Conservation (phyloP, 2,797 vertebrate genomes). For the Rhabdomys pumilio region DNA sequence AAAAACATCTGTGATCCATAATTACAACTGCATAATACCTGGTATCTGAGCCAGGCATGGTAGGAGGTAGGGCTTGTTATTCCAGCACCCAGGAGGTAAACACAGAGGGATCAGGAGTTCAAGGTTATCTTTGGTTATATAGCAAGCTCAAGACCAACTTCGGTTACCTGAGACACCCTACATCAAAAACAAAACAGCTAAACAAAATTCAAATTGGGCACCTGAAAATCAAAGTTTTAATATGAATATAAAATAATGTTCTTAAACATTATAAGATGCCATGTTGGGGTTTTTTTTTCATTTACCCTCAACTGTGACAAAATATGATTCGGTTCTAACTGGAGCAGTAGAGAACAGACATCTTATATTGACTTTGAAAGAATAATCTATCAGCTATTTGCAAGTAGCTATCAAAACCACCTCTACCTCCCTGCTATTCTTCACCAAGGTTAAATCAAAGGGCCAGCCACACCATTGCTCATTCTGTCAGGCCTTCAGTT, state of each 20-base stretch:
- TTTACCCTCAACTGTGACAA: background rate
- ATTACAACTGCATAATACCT: background rate
- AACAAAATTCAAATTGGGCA: background rate
- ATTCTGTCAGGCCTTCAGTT: background rate
- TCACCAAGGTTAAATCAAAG: background rate
- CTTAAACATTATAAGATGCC: background rate
- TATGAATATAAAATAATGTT: background rate
- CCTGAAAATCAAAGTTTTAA: background rate
- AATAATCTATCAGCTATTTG: background rate
- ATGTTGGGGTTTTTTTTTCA: background rate
- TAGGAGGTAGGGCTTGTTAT: background rate
- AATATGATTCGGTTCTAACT: background rate
- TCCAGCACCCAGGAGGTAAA: background rate
- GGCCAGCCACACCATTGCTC: background rate
- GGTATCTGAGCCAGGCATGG: background rate
- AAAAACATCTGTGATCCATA: rapidly evolving
- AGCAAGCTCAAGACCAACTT: background rate
- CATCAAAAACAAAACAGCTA: background rate
- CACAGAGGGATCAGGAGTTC: background rate
- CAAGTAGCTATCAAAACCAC: background rate
- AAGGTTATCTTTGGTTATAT: background rate
- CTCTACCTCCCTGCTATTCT: background rate
- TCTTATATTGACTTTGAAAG: background rate
- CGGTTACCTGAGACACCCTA: background rate
- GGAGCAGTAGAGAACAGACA: background rate